Evolutionary conservation across 2,888 invertebrate genomes (phyloP).

Genomic region (Heteromyza rotundicornis): DNA sequence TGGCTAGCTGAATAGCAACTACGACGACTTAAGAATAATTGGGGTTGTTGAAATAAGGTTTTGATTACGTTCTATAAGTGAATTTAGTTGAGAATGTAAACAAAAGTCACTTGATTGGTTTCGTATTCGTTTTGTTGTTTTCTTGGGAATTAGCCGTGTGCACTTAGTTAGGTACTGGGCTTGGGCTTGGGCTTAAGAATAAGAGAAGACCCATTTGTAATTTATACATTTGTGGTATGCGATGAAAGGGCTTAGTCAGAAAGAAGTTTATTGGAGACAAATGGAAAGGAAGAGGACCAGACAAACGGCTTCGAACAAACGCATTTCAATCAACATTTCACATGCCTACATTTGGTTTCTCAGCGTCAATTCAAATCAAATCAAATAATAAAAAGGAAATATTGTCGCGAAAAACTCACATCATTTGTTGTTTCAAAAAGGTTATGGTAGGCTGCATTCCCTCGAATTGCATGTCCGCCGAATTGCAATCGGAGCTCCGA

Average conservation of each 20-base stretch:
- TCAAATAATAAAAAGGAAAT: too few species aligned
- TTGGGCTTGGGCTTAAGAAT: neutral
- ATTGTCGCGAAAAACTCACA: too few species aligned
- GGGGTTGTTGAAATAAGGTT: constrained; percentile 51
- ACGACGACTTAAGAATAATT: constrained; percentile 35
- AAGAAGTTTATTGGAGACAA: too few species aligned
- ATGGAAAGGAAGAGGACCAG: too few species aligned
- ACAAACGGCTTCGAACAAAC: too few species aligned
- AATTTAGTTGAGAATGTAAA: constrained; percentile 46
- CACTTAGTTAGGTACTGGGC: too few species aligned
- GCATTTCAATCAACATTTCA: too few species aligned
- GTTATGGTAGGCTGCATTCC: constrained; percentile 95
- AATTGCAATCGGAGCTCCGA: constrained; percentile 86
- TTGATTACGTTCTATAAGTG: constrained; percentile 55
- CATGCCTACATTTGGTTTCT: too few species aligned
- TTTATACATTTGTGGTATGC: too few species aligned
- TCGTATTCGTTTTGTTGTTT: constrained; percentile 35
- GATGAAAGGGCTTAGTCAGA: neutral
- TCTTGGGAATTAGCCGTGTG: constrained; percentile 11
- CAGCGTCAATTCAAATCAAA: too few species aligned
- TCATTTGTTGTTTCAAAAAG: constrained; percentile 73
- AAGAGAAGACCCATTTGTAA: neutral
- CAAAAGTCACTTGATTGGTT: constrained; percentile 59
- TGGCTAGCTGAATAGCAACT: constrained; percentile 12
- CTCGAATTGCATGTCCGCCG: constrained; percentile 89